Conservation (phyloP, 2,113 vertebrate species). For the Solea solea region DNA sequence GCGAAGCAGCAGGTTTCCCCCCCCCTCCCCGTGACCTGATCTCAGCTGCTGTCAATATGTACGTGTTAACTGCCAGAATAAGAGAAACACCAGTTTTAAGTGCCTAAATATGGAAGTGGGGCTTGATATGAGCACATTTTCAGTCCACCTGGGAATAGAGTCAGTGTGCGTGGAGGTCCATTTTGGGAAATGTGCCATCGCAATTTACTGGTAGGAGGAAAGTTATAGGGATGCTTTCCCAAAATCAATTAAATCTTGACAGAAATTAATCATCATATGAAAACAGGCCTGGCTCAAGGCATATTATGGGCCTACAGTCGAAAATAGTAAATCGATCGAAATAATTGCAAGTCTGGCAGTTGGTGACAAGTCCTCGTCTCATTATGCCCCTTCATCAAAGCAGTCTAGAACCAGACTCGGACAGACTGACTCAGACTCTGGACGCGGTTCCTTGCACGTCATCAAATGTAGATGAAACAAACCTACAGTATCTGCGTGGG, state of each 20-base stretch:
- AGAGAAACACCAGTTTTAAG: constrained; percentile 38
- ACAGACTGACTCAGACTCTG: no score
- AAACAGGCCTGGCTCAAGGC: no score
- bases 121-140: constrained; percentile 15
- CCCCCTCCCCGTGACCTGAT: constrained; percentile 23
- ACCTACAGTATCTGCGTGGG: no score
- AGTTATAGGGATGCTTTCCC: not conserved
- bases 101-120: constrained; percentile 40
- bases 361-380: no score
- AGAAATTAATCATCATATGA: not conserved
- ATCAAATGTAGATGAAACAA: no score
- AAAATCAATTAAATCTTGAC: constrained; percentile 1
- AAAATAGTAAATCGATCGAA: no score
- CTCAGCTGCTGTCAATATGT: constrained; percentile 55
- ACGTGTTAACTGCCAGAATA: constrained; percentile 31
- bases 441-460: no score
- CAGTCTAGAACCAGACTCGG: no score
- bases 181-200: not conserved
- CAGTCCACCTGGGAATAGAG: constrained; percentile 10
- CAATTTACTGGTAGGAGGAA: not conserved
- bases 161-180: not conserved
- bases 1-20: constrained; percentile 47
- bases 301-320: no score
- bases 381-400: no score
- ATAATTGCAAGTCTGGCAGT: no score